phyloP scores from a whole-genome alignment of 1,140 invertebrate species.

The Forficula auricularia region DNA sequence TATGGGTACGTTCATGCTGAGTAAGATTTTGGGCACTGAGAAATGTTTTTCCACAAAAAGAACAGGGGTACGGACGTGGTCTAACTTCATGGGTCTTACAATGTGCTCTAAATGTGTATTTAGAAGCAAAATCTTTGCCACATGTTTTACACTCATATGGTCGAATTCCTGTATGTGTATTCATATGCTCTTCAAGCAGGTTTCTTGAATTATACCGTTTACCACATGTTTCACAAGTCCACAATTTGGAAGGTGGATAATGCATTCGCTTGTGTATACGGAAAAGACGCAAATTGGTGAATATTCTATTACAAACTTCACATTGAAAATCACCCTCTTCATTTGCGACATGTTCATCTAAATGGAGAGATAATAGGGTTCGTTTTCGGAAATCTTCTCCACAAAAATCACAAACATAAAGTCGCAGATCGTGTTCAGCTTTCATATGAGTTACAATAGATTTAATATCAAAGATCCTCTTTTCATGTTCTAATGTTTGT shows the following conservation, averaged over 20 bases:
- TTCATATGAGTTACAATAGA: constrained; percentile 41
- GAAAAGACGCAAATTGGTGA: constrained; percentile 39
- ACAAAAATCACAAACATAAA: constrained; percentile 56
- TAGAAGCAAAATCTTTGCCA: constrained; percentile 54
- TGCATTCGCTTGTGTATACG: constrained; percentile 43
- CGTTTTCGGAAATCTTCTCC: constrained; percentile 41
- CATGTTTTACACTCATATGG: constrained; percentile 48
- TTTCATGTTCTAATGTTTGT: constrained; percentile 20
- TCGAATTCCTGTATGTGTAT: constrained; percentile 45
- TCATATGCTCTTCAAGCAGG: constrained; percentile 49
- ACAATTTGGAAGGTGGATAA: constrained; percentile 39
- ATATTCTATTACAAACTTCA: constrained; percentile 43
- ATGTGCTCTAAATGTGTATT: constrained; percentile 57
- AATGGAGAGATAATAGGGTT: constrained; percentile 40
- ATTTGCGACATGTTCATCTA: constrained; percentile 43
- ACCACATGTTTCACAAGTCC: constrained; percentile 42
- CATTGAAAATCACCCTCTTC: constrained; percentile 44
- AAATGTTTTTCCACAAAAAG: constrained; percentile 51
- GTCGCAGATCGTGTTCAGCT: constrained; percentile 33
- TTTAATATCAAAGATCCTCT: constrained; percentile 33
- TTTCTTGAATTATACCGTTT: constrained; percentile 46
- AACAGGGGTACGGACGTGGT: constrained; percentile 46
- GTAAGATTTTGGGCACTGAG: constrained; percentile 52
- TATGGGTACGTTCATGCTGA: constrained; percentile 54
- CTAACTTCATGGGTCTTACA: constrained; percentile 52